A percentile compares a stretch with the other conserved stretches of the same genome.
Conservation (phyloP, 1,140 invertebrate species). For the Anastrepha ludens region DNA sequence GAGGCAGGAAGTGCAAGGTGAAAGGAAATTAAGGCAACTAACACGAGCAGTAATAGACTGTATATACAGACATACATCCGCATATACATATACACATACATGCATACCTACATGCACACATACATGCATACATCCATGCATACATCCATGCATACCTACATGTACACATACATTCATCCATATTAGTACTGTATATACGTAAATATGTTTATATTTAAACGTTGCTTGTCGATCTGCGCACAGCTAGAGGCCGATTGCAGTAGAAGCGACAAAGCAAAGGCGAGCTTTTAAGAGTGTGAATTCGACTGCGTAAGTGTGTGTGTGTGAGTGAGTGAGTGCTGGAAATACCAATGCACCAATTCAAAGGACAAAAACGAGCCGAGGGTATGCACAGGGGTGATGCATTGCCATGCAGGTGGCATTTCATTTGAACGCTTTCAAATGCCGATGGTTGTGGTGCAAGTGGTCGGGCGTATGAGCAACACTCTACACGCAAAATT, state of each 20-base stretch:
- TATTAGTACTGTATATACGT: neutral
- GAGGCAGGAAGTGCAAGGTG: neutral
- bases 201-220: neutral
- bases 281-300: neutral
- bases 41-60: neutral
- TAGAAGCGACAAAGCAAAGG: neutral
- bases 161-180: neutral
- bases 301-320: neutral
- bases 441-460: neutral
- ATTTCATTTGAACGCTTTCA: slow-evolving; percentile 32
- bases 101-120: neutral
- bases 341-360: neutral
- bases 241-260: neutral
- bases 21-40: neutral
- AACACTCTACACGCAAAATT: neutral
- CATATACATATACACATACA: neutral
- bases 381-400: neutral
- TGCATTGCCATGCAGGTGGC: neutral
- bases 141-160: neutral
- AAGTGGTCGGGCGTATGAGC: neutral
- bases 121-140: neutral
- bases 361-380: neutral
- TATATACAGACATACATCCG: neutral
- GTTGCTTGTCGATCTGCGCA: neutral
- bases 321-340: neutral